Evolutionary conservation across 92 coral and sea anemone species (phyloP).

Genomic region (Ricordea florida): DNA sequence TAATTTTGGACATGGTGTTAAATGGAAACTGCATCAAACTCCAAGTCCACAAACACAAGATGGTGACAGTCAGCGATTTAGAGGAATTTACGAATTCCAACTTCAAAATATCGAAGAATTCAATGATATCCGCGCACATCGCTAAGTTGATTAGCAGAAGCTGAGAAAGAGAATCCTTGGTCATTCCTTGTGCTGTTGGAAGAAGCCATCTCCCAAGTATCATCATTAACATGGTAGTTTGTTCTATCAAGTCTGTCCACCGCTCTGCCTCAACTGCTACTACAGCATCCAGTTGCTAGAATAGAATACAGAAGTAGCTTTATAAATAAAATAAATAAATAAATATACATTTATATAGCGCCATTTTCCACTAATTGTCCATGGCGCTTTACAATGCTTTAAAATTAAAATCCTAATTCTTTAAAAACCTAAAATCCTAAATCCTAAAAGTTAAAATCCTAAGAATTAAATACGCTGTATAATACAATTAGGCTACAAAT

Average conservation of each 20-base stretch:
- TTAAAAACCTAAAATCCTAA: too few relatives aligned
- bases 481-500: too few relatives aligned
- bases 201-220: constrained; percentile 97
- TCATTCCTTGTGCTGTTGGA: constrained; percentile 81
- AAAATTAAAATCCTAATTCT: too few relatives aligned
- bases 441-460: too few relatives aligned
- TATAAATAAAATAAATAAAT: not conserved
- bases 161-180: constrained; percentile 94
- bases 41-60: constrained; percentile 90
- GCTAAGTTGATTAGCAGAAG: constrained; percentile 91
- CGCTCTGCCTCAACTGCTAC: constrained; percentile 27
- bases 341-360: too few relatives aligned
- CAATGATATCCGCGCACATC: constrained; percentile 97
- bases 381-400: too few relatives aligned
- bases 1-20: constrained; percentile 86
- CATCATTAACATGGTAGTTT: constrained; percentile 87
- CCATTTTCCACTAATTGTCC: not conserved
- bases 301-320: too few relatives aligned
- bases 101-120: constrained; percentile 93
- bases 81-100: constrained; percentile 59
- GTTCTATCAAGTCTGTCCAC: constrained; percentile 89
- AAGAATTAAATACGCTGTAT: too few relatives aligned
- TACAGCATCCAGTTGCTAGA: not conserved
- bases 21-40: constrained; percentile 95
- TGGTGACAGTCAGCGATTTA: constrained; percentile 65